These are phyloP conservation scores for Odontocerum albicorne DNA, from an alignment of 2,888 invertebrate species.

Conservation along the genomic window DNA sequence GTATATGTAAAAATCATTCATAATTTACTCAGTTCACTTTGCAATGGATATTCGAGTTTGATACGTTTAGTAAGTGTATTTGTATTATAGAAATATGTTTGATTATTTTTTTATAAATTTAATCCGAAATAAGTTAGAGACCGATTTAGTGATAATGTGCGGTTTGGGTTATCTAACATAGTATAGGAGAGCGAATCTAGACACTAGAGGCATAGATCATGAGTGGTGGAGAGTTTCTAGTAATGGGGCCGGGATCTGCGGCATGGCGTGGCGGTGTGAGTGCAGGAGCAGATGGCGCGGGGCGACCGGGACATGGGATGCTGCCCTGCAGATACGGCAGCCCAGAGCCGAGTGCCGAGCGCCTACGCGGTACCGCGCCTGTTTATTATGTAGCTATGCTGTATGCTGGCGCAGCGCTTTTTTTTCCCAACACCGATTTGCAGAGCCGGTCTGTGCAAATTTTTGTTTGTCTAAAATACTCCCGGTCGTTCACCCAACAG, in stretches of 20 bases:
- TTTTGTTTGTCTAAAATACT: slow-evolving; percentile 34
- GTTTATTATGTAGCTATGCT: slow-evolving; percentile 29
- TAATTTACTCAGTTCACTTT: no score
- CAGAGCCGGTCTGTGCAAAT: slow-evolving; percentile 32
- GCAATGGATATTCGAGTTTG: no score
- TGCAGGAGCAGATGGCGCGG: not conserved
- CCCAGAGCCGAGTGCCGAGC: slow-evolving; percentile 2
- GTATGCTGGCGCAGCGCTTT: slow-evolving; percentile 30
- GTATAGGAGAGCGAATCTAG: no score
- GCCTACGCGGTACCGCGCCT: slow-evolving; percentile 27
- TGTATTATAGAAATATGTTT: no score
- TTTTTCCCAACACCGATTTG: slow-evolving; percentile 18
- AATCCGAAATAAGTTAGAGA: no score
- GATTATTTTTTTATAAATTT: no score
- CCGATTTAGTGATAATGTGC: no score
- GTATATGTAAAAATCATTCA: no score
- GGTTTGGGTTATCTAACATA: no score
- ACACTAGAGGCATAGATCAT: not conserved
- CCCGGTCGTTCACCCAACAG: slow-evolving; percentile 33
- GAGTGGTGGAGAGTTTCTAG: not conserved
- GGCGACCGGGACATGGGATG: slow-evolving; percentile 13
- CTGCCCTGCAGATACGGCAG: slow-evolving; percentile 26
- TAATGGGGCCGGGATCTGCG: not conserved
- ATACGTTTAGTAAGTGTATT: no score
- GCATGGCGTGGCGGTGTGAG: not conserved